Conservation (phyloP, 2,113 vertebrate species). For the Oenanthe melanoleuca region DNA sequence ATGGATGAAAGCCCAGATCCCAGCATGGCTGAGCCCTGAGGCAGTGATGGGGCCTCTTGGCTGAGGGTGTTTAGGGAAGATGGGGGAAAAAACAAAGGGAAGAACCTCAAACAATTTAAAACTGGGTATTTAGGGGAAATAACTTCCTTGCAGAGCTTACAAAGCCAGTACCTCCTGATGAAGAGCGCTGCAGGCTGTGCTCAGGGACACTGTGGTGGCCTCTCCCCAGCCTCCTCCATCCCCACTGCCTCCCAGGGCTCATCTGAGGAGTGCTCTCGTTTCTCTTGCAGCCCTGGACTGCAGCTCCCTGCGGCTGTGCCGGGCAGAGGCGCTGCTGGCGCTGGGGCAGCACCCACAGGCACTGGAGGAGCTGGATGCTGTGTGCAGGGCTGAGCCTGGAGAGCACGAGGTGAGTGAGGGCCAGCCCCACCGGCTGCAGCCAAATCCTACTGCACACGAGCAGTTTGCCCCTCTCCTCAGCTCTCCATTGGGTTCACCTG, state of each 20-base stretch:
- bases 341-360: slow-evolving; percentile 73
- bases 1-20: neutral
- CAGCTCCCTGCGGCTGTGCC: slow-evolving; percentile 73
- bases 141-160: neutral
- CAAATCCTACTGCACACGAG: neutral
- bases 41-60: neutral
- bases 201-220: accelerated
- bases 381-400: slow-evolving; percentile 79
- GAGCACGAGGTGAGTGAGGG: slow-evolving; percentile 76
- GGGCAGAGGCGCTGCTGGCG: slow-evolving; percentile 74
- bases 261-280: accelerated
- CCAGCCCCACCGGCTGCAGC: accelerated
- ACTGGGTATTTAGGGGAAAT: neutral
- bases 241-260: accelerated
- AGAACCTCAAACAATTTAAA: neutral
- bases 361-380: slow-evolving; percentile 80
- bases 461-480: neutral
- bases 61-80: neutral
- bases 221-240: neutral
- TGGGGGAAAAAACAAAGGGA: neutral
- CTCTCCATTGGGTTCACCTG: neutral
- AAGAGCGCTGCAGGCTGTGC: neutral
- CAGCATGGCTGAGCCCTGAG: neutral
- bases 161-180: neutral
- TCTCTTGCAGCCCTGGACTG: slow-evolving; percentile 74